Evolutionary conservation across 2,888 invertebrate genomes (phyloP).

Genomic region (Melitaea athalia): DNA sequence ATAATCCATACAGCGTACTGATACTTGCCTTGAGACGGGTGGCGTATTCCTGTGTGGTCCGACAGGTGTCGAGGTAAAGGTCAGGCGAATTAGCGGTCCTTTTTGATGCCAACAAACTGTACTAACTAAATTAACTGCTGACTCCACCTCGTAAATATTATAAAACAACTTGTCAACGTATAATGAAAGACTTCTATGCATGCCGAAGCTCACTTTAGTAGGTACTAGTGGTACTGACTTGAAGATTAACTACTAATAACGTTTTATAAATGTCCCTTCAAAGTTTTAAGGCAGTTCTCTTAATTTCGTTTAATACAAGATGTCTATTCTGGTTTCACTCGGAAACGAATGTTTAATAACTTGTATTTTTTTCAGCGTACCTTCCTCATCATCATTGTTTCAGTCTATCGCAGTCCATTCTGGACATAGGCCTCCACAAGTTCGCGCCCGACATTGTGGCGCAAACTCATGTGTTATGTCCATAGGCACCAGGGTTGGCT

Average conservation of each 20-base stretch:
- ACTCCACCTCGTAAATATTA: constrained; percentile 7
- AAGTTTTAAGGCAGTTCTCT: background rate
- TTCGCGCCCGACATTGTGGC: no score
- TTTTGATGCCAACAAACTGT: constrained; percentile 20
- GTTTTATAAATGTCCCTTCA: background rate
- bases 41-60: constrained; percentile 29
- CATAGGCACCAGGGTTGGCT: no score
- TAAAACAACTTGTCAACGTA: constrained; percentile 18
- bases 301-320: background rate
- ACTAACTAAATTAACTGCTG: constrained; percentile 21
- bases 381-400: no score
- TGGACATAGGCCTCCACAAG: no score
- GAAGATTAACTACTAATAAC: background rate
- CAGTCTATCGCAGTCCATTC: no score
- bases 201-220: constrained; percentile 1
- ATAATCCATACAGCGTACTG: background rate
- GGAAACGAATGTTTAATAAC: background rate
- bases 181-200: constrained; percentile 13
- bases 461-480: no score
- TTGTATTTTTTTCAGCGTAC: no score
- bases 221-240: background rate
- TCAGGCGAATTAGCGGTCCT: constrained; percentile 27
- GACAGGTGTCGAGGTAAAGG: constrained; percentile 32
- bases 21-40: constrained; percentile 2
- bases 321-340: background rate